Percentiles rank a stretch among this genome's conserved stretches.
phyloP scores from a whole-genome alignment of 1,140 invertebrate genomes.

The Drosophila equinoxialis region DNA sequence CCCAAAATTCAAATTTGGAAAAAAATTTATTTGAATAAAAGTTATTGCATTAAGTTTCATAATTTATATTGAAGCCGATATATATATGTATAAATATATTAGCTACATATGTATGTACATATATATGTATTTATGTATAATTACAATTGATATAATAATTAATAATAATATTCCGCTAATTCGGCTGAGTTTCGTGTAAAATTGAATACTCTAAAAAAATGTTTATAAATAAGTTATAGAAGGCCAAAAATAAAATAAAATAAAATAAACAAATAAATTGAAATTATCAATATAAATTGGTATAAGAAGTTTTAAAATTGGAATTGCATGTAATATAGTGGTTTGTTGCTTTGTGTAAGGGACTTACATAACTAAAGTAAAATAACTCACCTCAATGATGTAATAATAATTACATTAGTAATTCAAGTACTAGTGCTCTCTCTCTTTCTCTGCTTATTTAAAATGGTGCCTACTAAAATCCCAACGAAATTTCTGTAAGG shows the following conservation, averaged over 20 bases:
- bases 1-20: not conserved
- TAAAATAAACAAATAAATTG: not conserved
- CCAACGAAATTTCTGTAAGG: not conserved
- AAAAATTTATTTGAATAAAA: not conserved
- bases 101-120: no score
- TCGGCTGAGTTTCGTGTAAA: not conserved
- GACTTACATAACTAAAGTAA: conserved; percentile 3
- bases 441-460: not conserved
- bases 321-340: not conserved
- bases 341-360: not conserved
- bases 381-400: not conserved
- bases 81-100: no score
- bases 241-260: not conserved
- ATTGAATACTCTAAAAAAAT: conserved; percentile 3
- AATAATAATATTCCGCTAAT: not conserved
- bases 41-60: not conserved
- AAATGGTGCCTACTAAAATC: not conserved
- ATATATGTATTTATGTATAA: not conserved
- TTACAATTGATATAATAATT: conserved; percentile 10
- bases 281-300: not conserved
- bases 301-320: not conserved
- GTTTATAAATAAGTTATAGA: no score
- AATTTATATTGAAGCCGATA: not conserved
- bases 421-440: not conserved
- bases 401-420: not conserved